A percentile compares a stretch with the other conserved stretches of the same genome.
Evolutionary conservation across 2,888 invertebrate species (phyloP).

Genomic region (Agrypnus murinus): DNA sequence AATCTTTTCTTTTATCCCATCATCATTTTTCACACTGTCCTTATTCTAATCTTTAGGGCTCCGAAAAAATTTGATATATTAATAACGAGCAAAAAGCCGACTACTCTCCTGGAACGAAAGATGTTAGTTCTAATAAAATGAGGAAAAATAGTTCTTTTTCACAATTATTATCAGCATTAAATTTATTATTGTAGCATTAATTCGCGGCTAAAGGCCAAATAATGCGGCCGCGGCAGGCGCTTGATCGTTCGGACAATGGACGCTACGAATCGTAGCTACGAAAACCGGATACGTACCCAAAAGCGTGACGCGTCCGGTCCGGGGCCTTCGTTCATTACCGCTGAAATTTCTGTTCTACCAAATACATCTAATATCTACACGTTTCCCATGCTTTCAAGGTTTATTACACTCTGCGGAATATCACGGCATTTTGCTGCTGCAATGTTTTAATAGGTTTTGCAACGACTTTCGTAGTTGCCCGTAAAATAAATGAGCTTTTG

Average conservation of each 20-base stretch:
- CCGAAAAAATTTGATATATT: too few species aligned
- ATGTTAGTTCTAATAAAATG: too few species aligned
- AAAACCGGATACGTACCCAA: slow-evolving; percentile 45
- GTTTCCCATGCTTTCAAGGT: slow-evolving; percentile 39
- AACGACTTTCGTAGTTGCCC: slow-evolving; percentile 15
- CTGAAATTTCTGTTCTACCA: slow-evolving; percentile 41
- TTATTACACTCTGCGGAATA: slow-evolving; percentile 32
- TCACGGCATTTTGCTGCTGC: slow-evolving; percentile 22
- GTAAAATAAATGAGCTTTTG: slow-evolving; percentile 22
- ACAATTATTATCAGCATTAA: slow-evolving; percentile 27
- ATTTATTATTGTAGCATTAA: slow-evolving; percentile 37
- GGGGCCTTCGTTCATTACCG: slow-evolving; percentile 46
- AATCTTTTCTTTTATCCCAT: too few species aligned
- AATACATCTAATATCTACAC: slow-evolving; percentile 41
- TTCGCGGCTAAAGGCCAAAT: slow-evolving; percentile 41
- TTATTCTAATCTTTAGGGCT: too few species aligned
- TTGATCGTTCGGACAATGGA: slow-evolving; percentile 44
- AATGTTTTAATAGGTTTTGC: slow-evolving; percentile 25
- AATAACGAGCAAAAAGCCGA: background rate
- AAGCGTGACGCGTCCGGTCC: slow-evolving; percentile 51
- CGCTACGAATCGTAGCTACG: slow-evolving; percentile 30
- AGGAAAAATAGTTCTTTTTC: slow-evolving; percentile 17
- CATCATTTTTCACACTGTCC: too few species aligned
- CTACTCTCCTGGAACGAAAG: background rate
- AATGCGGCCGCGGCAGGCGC: slow-evolving; percentile 35